A percentile compares a stretch with the other conserved stretches of the same genome.
Conservation (phyloP, 1,140 invertebrate genomes). For the Leptonema lineaticorne region DNA sequence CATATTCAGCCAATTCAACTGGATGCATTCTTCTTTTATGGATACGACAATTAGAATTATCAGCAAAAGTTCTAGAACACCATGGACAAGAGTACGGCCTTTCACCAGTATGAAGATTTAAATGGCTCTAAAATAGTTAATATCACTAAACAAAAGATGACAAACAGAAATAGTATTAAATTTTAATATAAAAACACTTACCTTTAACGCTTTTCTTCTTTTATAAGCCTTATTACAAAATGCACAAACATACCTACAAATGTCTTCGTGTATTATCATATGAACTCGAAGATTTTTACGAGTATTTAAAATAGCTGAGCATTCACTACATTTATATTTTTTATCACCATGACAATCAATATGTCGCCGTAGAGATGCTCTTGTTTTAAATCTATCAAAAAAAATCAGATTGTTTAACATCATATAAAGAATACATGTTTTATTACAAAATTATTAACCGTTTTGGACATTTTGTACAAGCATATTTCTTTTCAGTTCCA, state of each 20-base stretch:
- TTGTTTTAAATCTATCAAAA: slow-evolving; percentile 41
- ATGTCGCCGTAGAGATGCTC: slow-evolving; percentile 26
- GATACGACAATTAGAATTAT: slow-evolving; percentile 35
- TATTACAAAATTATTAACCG: no score
- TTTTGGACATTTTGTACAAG: slow-evolving; percentile 31
- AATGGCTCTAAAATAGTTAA: slow-evolving; percentile 35
- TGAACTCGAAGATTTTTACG: slow-evolving; percentile 30
- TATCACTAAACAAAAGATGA: no score
- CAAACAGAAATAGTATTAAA: no score
- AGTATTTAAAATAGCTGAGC: slow-evolving; percentile 35
- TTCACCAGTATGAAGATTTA: slow-evolving; percentile 36
- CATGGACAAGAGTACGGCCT: slow-evolving; percentile 34
- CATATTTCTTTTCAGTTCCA: slow-evolving; percentile 11
- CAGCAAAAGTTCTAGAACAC: slow-evolving; percentile 38
- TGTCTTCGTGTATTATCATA: slow-evolving; percentile 32
- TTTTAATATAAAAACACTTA: no score
- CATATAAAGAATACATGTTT: no score
- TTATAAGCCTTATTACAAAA: slow-evolving; percentile 40
- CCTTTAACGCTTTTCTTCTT: slow-evolving; percentile 38
- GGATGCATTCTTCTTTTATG: slow-evolving; percentile 38
- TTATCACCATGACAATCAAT: slow-evolving; percentile 29
- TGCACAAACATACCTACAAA: slow-evolving; percentile 28
- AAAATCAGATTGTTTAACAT: no score
- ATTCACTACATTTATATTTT: slow-evolving; percentile 35
- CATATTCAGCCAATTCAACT: slow-evolving; percentile 35